Conservation (phyloP, 2,113 vertebrate species). For the Oryzias melastigma region DNA sequence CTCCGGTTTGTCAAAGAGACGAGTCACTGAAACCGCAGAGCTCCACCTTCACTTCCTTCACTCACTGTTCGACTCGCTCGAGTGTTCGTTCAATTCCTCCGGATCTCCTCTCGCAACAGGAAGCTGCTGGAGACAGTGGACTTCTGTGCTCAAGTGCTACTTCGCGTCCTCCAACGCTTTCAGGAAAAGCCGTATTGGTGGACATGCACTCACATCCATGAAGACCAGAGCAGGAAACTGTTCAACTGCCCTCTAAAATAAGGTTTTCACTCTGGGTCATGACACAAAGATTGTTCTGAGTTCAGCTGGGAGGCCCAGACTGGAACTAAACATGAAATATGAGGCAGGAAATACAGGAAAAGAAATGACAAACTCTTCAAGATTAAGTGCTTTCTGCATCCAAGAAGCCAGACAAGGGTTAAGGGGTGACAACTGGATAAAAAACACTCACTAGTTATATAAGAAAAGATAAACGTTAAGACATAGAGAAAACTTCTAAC, state of each 20-base stretch:
- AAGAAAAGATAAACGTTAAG: too few species aligned
- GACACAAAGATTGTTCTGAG: too few species aligned
- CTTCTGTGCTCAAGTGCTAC: slow-evolving; percentile 10
- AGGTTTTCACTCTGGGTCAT: too few species aligned
- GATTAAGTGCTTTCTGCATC: background rate
- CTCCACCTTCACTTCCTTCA: slow-evolving; percentile 12
- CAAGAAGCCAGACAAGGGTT: background rate
- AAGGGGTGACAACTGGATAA: slow-evolving; percentile 19
- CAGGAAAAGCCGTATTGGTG: background rate
- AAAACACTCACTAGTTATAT: background rate
- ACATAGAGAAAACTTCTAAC: too few species aligned
- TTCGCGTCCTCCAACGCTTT: slow-evolving; percentile 14
- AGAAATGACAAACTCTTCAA: too few species aligned
- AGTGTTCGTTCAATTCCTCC: background rate
- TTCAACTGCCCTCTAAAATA: too few species aligned
- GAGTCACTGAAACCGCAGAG: background rate
- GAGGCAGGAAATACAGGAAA: too few species aligned
- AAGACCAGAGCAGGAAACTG: background rate
- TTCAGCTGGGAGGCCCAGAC: background rate
- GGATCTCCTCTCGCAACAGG: slow-evolving; percentile 21
- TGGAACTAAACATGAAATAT: background rate
- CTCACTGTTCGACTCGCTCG: slow-evolving; percentile 4
- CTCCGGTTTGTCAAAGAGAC: slow-evolving; percentile 15
- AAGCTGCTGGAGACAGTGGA: slow-evolving; percentile 5
- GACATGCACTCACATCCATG: slow-evolving; percentile 6